Evolutionary conservation across 2,888 invertebrate genomes (phyloP), one percentile per base, ranked within the genome.

Genomic region (Smittia aterrima): DNA sequence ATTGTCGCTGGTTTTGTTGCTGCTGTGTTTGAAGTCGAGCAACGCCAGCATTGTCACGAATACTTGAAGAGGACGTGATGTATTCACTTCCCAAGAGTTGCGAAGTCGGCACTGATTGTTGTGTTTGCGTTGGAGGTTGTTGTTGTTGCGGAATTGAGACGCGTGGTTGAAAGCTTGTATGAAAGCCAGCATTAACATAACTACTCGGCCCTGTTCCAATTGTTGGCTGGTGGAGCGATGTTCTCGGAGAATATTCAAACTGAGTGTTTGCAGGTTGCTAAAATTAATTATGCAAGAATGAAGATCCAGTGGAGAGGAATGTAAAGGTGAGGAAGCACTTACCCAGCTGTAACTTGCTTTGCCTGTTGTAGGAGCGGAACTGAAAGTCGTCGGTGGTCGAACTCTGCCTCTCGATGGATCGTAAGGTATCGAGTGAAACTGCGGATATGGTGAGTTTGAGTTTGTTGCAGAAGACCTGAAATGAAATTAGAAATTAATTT

Each of bases 1-100:
- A 79, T 80, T 81, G 78, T 82, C 83, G 79, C 83, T 84, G 84
- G 82, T 85, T 83, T 13, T 58, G 58, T 22, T 18, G 58, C 77
- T 68, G 73, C n/a, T 62, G 40, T 54, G 66, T 27, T 54, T 75
- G 76, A 20, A 32, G 54, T 22, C 16, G 53, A 64, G 66, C 53
- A 62, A 4, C 40, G 54, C 27, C 20, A 40, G 67, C 54, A 32
- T 7, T 38, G 47, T 62, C 58, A 32, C 74, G 64, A 25, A 53
- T 54, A 66, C 27, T 62, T 24, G 72, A 25, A 9, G 54, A 54
- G 18, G 72, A 18, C n/a, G 58, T 40, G 58, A 72, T 40, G 25
- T 62, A 72, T 22, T 72, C 72, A 16, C 27, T 64, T 1, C 27
- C 64, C 64, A 64, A 13, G 4, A 64, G 71, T 24, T 38, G 71